Conservation (phyloP, 2,797 vertebrate species). For the Cryptoblepharus egeriae region DNA sequence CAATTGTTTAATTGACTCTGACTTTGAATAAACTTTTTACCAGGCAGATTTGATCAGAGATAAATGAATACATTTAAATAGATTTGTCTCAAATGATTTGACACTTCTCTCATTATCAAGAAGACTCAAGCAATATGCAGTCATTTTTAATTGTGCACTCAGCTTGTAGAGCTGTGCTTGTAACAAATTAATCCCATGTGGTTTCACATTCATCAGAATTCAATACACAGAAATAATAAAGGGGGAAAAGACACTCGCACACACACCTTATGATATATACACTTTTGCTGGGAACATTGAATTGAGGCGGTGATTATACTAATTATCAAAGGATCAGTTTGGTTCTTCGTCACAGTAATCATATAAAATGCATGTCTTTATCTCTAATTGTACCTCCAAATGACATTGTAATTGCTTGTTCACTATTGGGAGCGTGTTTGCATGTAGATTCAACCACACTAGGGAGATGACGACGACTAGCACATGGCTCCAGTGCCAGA, state of each 20-base stretch:
- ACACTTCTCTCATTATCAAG: constrained; percentile 24
- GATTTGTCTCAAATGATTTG: constrained; percentile 30
- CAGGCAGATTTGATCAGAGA: constrained; percentile 24
- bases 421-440: constrained; percentile 10
- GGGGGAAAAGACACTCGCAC: neutral
- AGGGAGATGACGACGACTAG: neutral
- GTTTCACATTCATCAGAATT: constrained; percentile 25
- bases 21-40: constrained; percentile 60
- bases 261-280: neutral
- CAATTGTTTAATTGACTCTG: constrained; percentile 57
- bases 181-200: constrained; percentile 22
- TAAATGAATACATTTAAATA: constrained; percentile 38
- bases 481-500: neutral
- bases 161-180: neutral
- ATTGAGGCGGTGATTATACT: constrained; percentile 26
- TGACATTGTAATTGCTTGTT: constrained; percentile 19
- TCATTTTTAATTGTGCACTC: neutral
- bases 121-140: neutral
- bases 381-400: constrained; percentile 24
- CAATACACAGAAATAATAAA: constrained; percentile 18
- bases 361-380: neutral
- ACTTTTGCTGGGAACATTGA: neutral
- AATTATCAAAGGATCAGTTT: constrained; percentile 34
- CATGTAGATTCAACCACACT: neutral
- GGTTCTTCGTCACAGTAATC: constrained; percentile 8